Conservation (phyloP, 2,113 vertebrate species). For the Junco hyemalis region DNA sequence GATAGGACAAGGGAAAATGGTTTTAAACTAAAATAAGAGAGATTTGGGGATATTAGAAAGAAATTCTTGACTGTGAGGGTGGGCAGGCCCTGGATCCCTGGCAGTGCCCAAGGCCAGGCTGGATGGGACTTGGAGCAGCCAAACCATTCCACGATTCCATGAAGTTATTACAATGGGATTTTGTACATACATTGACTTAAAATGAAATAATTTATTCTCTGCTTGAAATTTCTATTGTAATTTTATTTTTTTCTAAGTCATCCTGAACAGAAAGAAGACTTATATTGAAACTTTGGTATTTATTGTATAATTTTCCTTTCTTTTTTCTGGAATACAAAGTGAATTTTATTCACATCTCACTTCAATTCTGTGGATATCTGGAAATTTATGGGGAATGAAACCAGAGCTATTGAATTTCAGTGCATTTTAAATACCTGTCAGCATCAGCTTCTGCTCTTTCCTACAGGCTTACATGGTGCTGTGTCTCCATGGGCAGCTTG, state of each 20-base stretch:
- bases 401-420: neutral
- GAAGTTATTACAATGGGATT: neutral
- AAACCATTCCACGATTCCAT: neutral
- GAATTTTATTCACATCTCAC: neutral
- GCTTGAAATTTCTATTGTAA: neutral
- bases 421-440: neutral
- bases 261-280: neutral
- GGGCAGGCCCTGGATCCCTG: neutral
- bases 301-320: neutral
- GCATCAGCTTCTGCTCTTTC: neutral
- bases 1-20: neutral
- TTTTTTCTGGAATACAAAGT: neutral
- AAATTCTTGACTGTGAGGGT: neutral
- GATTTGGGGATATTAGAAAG: neutral
- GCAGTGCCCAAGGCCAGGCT: accelerated
- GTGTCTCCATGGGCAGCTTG: neutral
- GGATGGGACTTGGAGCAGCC: neutral
- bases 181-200: neutral
- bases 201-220: neutral
- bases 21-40: neutral
- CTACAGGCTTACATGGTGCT: neutral
- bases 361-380: neutral
- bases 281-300: neutral
- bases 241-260: neutral
- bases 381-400: neutral